Evolutionary conservation across 2,113 vertebrate species (phyloP), one percentile per base, ranked within the genome.

Genomic region (Ibidorhyncha struthersii): DNA sequence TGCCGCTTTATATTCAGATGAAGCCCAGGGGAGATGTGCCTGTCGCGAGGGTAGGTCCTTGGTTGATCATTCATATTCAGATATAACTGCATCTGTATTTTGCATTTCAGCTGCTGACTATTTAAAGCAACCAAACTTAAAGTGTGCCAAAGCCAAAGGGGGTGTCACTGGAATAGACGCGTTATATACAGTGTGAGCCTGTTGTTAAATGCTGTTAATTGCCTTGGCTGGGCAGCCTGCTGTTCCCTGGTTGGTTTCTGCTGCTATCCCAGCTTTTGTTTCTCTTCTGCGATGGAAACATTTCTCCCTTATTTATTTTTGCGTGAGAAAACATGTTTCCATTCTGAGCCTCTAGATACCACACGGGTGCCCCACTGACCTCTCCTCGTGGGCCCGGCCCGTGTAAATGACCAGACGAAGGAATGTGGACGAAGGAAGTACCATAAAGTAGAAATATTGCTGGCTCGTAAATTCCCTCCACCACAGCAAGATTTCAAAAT

Each of bases 401-500:
- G 3, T 88, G 89, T 94, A 95, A 96, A 93, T 96, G 97, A 95
- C 97, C 97, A 97, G 94, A 97, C 55, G 0, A 86, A 96, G 96
- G 96, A 97, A 97, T 97, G 97, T 96, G 89, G 59, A 95, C 2
- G n/a, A 94, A 97, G 96, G 93, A 97, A 97, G 94, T 95, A 94
- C 97, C 92, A 95, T 96, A 97, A 97, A 97, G 59, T 87, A 97
- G 97, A 97, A 97, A 97, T 97, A 97, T 94, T 86, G 93, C 95
- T 96, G 91, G 50, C 93, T 96, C 41, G 34, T 97, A 97, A 97
- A 97, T 96, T 96, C 93, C 74, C 95, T 90, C 94, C 71, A 83
- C 59, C 89, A 36, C 95, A 95, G 79, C 82, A 83, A 91, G 93
- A 86, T 91, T 96, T 97, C 95, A 94, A 97, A 96, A 97, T 95